Percentiles rank a stretch among this genome's conserved stretches.
Evolutionary conservation across 2,888 invertebrate genomes (phyloP).

Genomic region (Poecilobothrus nobilitatus): DNA sequence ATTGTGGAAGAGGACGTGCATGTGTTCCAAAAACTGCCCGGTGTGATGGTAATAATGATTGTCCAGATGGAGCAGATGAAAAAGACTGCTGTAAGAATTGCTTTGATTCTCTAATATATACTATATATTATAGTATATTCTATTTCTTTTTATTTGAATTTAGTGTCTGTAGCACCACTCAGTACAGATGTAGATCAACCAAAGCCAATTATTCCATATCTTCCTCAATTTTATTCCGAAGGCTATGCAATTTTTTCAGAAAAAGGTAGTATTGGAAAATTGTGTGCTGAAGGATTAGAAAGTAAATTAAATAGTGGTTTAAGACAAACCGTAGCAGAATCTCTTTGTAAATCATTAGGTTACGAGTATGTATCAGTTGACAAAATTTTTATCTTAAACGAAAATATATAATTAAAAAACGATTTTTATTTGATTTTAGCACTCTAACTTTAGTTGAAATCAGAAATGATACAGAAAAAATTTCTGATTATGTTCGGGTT

Average conservation of each 20-base stretch:
- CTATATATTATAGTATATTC: not conserved
- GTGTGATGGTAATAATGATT: conserved; percentile 76
- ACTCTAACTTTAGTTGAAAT: conserved; percentile 61
- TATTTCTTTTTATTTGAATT: conserved; percentile 28
- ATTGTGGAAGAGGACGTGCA: conserved; percentile 68
- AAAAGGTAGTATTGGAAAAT: conserved; percentile 68
- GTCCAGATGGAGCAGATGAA: conserved; percentile 81
- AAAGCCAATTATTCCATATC: conserved; percentile 59
- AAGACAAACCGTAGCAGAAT: conserved; percentile 61
- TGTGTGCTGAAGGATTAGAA: conserved; percentile 73
- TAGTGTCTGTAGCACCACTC: conserved; percentile 69
- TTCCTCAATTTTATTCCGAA: conserved; percentile 59
- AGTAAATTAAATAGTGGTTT: conserved; percentile 45
- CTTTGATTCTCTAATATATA: not conserved
- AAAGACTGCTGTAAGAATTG: conserved; percentile 68
- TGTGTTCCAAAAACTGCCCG: conserved; percentile 63
- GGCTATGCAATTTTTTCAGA: conserved; percentile 83
- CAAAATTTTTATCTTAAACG: conserved; percentile 12
- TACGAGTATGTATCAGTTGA: conserved; percentile 58
- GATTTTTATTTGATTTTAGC: conserved; percentile 44
- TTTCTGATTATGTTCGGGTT: conserved; percentile 67
- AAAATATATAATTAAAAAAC: not conserved
- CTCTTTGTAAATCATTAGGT: conserved; percentile 66
- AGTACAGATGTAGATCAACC: conserved; percentile 56
- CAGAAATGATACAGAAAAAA: conserved; percentile 51